A percentile compares a stretch with the other conserved stretches of the same genome.
phyloP scores from a whole-genome alignment of 2,113 vertebrate species.

The Melanerpes formicivorus region DNA sequence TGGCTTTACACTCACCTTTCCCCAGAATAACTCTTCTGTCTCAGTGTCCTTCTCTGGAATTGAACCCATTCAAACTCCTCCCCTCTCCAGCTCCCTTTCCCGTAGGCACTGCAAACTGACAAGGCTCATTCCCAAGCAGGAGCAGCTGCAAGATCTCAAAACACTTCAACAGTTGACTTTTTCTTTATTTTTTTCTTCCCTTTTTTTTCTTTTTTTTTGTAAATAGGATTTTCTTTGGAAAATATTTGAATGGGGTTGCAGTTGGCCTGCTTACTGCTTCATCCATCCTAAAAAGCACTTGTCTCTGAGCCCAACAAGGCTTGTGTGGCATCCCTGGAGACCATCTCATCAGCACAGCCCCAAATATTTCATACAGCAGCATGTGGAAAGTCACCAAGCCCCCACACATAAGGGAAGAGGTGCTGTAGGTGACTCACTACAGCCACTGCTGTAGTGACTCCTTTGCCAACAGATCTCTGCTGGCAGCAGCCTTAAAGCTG shows the following conservation, averaged over 20 bases:
- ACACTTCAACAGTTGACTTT: neutral
- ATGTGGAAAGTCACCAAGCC: accelerated
- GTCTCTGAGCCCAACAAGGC: neutral
- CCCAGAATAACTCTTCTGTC: neutral
- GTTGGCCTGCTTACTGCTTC: neutral
- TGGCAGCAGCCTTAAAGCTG: neutral
- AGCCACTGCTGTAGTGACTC: accelerated
- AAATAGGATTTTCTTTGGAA: neutral
- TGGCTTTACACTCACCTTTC: neutral
- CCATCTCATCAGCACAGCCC: accelerated
- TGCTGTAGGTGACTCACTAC: neutral
- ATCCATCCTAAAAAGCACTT: neutral
- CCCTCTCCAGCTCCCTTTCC: neutral
- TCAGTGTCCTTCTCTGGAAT: neutral
- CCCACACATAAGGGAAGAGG: neutral
- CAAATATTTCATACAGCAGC: neutral
- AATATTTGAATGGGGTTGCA: neutral
- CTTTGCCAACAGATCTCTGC: accelerated
- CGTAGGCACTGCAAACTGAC: accelerated
- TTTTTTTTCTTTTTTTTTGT: neutral
- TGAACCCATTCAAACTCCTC: neutral
- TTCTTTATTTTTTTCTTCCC: neutral
- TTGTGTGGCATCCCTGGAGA: neutral
- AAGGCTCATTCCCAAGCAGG: neutral
- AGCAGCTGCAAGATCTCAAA: neutral